Base-by-base conservation (phyloP, 2,888 invertebrate genomes). In the Cheilosia variabilis region DNA sequence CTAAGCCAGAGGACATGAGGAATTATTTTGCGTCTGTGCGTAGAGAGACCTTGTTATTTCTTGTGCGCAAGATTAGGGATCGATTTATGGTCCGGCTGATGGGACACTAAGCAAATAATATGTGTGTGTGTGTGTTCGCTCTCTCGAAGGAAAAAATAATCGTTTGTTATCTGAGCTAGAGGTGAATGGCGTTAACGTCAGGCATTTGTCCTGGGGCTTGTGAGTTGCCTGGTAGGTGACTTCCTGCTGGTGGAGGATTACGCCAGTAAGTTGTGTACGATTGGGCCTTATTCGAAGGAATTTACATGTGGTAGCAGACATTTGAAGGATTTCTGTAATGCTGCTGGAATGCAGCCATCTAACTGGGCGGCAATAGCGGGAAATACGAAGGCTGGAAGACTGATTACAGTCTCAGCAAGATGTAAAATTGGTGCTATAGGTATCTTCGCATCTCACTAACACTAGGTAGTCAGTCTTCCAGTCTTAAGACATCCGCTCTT, bases 131-230 rank as follows among this genome's bases (percentile, higher is more conserved):
- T 10, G 0, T 15, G 27, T 27, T 22, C 27, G 24, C n/a, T 52
- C 9, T 24, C 19, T 72, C 68, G 76, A 76, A 58, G 72, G 71
- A 75, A 81, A 77, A 76, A 81, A 76, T 86, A 81, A 86, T 86
- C 72, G 72, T 73, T 68, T 81, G 71, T 84, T 84, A 83, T 83
- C 83, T 73, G 65, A 22, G 58, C 15, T 43, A 34, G 71, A 86
- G 86, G 76, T 86, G 76, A 86, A 86, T 76, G 86, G 81, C 76
- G 86, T 86, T 81, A 81, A 81, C 81, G 69, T 66, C 63, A 43
- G 69, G 60, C 75, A 75, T 75, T 84, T 71, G 58, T 71, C 47
- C 66, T n/a, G 15, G 4, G 15, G 41, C 47, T 27, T 55, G 27
- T 78, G 73, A 75, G 69, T 65, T 69, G 66, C 79, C 73, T 83